Evolutionary conservation across 2,797 vertebrate genomes (phyloP), one percentile per base, ranked within the genome.

Genomic region (Apogon hyalosoma): DNA sequence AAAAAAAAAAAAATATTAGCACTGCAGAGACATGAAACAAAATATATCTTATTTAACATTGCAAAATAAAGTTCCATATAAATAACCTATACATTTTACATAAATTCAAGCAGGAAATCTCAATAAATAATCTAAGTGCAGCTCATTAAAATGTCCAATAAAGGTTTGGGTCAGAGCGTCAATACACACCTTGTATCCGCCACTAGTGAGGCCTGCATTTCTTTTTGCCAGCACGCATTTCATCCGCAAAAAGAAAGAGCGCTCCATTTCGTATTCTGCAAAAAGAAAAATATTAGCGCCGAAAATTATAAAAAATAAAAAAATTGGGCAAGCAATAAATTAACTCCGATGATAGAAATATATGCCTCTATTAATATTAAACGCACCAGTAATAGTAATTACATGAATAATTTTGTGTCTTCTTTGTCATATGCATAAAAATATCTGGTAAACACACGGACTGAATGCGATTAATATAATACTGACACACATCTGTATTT

Each of bases 191-290:
- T 99, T 99, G 82, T 99, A 99, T 69, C 98, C 98, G 0, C 98
- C 98, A 11, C 97, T 98, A 66, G 98, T 99, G 75, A 99, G 94
- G 10, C 97, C 98, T 9, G 97, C 98, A 14, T 99, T 99, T 87
- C 97, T 92, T 93, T 99, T 98, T 13, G 97, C 97, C 81, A 99
- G 83, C 64, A 99, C 98, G 57, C 97, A 99, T 80, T 99, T 99
- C 98, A 99, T 99, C 80, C 98, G 92, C 86, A 99, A 69, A 86
- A 99, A 99, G 67, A 99, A 99, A 16, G 97, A 99, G 11, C 98
- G 95, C 83, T 99, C 98, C 62, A 96, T 92, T 91, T 99, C 97
- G 46, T 98, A 99, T 79, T 99, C 98, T 99, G 63, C 6, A 70
- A 36, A 31, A 58, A 4, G 8, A 43, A 14, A 14, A 15, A 57